phyloP scores from a whole-genome alignment of 2,113 vertebrate species.

The Stigmatopora nigra region DNA sequence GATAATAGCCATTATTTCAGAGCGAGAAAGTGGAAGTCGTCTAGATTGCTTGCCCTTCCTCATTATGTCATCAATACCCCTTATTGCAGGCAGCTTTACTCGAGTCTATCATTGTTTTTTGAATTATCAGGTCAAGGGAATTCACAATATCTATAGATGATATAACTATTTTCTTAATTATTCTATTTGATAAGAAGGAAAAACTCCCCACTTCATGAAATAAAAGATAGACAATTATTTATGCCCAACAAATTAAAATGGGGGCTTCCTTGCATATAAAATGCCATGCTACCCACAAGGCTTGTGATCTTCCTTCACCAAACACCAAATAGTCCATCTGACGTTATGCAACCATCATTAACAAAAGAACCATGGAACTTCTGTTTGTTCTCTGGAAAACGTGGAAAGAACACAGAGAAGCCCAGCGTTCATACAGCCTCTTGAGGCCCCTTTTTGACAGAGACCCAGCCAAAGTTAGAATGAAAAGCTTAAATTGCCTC shows the following conservation, averaged over 20 bases:
- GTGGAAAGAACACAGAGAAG: conserved; percentile 63
- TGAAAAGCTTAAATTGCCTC: conserved; percentile 67
- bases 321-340: conserved; percentile 24
- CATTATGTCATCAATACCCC: too few relatives aligned
- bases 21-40: too few relatives aligned
- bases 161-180: too few relatives aligned
- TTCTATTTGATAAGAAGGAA: not conserved
- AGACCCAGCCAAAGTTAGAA: conserved; percentile 61
- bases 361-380: conserved; percentile 60
- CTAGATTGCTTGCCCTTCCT: too few relatives aligned
- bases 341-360: conserved; percentile 50
- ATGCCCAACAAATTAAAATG: not conserved
- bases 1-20: too few relatives aligned
- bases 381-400: conserved; percentile 58
- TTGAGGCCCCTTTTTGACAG: conserved; percentile 46
- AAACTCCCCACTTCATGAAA: not conserved
- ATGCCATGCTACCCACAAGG: not conserved
- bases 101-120: too few relatives aligned
- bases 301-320: conserved; percentile 28
- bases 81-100: too few relatives aligned
- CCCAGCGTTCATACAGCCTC: conserved; percentile 41
- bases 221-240: not conserved
- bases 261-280: too few relatives aligned
- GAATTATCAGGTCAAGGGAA: too few relatives aligned
- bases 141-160: too few relatives aligned